A percentile compares a stretch with the other conserved stretches of the same genome.
Evolutionary conservation across 2,888 invertebrate species (phyloP).

Genomic region (Aporophyla lueneburgensis): DNA sequence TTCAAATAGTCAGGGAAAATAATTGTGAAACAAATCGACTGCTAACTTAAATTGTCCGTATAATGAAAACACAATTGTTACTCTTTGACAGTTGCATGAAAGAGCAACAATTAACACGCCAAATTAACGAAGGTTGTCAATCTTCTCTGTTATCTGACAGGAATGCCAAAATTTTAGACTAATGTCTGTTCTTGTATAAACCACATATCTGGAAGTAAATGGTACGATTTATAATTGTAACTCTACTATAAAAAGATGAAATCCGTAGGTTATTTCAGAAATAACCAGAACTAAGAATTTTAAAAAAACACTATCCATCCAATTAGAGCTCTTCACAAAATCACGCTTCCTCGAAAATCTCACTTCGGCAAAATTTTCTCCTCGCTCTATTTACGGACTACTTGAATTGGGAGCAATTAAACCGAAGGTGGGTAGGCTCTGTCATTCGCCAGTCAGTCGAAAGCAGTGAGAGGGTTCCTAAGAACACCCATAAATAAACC

Average conservation of each 20-base stretch:
- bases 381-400: slow-evolving; percentile 45
- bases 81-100: background rate
- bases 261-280: background rate
- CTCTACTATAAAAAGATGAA: background rate
- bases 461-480: slow-evolving; percentile 51
- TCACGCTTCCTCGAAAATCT: slow-evolving; percentile 30
- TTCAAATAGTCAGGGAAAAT: background rate
- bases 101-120: background rate
- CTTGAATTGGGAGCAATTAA: slow-evolving; percentile 58
- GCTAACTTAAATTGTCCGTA: background rate
- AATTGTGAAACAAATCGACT: background rate
- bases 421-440: slow-evolving; percentile 45
- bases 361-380: slow-evolving; percentile 41
- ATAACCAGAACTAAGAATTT: slow-evolving; percentile 10
- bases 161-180: background rate
- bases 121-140: background rate
- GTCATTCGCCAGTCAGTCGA: slow-evolving; percentile 52
- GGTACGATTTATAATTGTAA: background rate
- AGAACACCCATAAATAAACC: slow-evolving; percentile 60
- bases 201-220: background rate
- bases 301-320: slow-evolving; percentile 15
- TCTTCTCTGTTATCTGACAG: background rate
- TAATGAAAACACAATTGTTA: background rate
- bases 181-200: background rate
- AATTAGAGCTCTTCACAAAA: slow-evolving; percentile 46